Base-by-base conservation (phyloP, 2,888 invertebrate species). In the Galerucella nymphaeae region DNA sequence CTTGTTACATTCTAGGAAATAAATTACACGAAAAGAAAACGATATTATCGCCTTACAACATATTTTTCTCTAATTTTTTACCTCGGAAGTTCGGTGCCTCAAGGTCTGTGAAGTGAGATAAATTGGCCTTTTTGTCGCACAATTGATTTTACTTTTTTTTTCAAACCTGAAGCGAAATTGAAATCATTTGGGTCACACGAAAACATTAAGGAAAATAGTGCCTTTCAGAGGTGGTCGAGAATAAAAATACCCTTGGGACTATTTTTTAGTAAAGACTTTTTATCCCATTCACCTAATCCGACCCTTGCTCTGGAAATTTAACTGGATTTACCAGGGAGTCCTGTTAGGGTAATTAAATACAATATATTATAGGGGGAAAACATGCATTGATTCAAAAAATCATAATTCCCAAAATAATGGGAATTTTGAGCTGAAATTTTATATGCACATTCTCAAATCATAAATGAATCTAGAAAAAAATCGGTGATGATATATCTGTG, bases 11-110 rank as follows among this genome's bases (percentile, higher is more conserved):
- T 63, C 58, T 30, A 13, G 73, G 63, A 73, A 71, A 73, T 73
- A 73, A 73, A 73, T 73, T 70, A 73, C 70, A 70, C 50, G 73
- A 67, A 70, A 66, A 63, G 67, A 66, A 73, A 73, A 73, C 73
- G 73, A 66, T 70, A 73, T 73, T 67, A 73, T 73, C 73, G 73
- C 73, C 67, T 67, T 67, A 67, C 64, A 67, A 73, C 73, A 73
- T 73, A 73, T 73, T 73, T 73, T 73, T 70, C 63, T 73, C 73
- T 73, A 73, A 64, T 70, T 73, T 73, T 72, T 73, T 73, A 58
- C 30, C 59, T 23, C 38, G 57, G 58, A 70, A 70, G 58, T 72
- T 66, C 63, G 70, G 65, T 57, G 68, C 45, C 66, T 63, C 42
- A 53, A 73, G 63, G 73, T 71, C 67, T 67, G 63, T 63, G 63